A percentile compares a stretch with the other conserved stretches of the same genome.
Conservation (phyloP, 1,140 invertebrate species). For the Magallana gigas region DNA sequence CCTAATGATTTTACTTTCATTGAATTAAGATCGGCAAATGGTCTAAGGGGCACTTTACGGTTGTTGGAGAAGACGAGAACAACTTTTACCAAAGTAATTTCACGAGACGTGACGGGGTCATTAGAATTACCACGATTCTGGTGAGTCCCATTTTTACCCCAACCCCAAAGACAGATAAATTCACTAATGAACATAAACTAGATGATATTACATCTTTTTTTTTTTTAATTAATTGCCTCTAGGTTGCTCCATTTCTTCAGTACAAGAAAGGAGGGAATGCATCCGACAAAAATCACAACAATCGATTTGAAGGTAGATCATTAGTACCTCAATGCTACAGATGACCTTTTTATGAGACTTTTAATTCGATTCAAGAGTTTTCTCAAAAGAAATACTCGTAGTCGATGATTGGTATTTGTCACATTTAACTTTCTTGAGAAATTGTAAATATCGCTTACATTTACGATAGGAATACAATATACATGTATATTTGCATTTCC, state of each 20-base stretch:
- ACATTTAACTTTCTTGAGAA: too few relatives aligned
- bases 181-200: not conserved
- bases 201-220: not conserved
- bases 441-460: too few relatives aligned
- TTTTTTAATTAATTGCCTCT: not conserved
- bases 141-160: constrained; percentile 33
- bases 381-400: too few relatives aligned
- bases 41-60: constrained; percentile 16
- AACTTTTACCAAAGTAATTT: not conserved
- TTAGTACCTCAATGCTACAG: too few relatives aligned
- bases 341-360: too few relatives aligned
- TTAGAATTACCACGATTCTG: constrained; percentile 52
- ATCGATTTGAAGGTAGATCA: not conserved
- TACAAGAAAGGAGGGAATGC: constrained; percentile 14
- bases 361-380: too few relatives aligned
- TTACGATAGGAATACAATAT: too few relatives aligned
- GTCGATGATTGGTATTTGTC: too few relatives aligned
- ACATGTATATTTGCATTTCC: too few relatives aligned
- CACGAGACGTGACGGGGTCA: constrained; percentile 4
- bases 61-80: constrained; percentile 45
- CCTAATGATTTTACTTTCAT: not conserved
- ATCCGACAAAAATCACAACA: not conserved
- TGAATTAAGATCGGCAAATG: constrained; percentile 54
- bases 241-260: not conserved
- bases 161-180: not conserved